Conservation (phyloP, 2,113 vertebrate genomes). For the Mesembrinibis cayennensis region DNA sequence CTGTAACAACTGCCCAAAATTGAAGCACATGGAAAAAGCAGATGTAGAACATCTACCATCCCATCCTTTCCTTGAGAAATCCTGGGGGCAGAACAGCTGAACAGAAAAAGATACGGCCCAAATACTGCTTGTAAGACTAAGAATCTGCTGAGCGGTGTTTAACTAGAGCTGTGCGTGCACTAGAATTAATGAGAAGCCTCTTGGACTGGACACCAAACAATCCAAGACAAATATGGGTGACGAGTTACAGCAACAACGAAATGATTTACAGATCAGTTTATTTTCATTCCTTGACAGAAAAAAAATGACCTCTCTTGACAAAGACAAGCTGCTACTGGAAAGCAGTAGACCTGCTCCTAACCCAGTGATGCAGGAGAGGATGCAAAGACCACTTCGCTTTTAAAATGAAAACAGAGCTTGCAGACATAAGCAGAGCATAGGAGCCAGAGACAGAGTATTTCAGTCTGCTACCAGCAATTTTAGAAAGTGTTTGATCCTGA, state of each 20-base stretch:
- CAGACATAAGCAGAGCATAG: background rate
- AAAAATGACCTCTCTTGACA: background rate
- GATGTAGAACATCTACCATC: background rate
- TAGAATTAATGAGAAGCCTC: background rate
- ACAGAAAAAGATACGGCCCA: background rate
- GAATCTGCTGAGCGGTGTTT: background rate
- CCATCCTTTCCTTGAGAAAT: background rate
- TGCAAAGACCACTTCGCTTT: background rate
- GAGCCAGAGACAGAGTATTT: background rate
- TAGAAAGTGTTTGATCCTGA: background rate
- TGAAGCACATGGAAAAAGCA: background rate
- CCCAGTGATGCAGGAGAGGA: background rate
- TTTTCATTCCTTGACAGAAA: background rate
- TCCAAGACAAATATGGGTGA: background rate
- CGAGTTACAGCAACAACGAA: background rate
- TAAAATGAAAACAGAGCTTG: background rate
- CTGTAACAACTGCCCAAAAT: background rate
- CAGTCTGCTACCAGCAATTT: background rate
- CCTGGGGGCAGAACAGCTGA: background rate
- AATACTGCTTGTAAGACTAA: background rate
- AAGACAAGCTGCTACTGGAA: background rate
- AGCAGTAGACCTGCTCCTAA: background rate
- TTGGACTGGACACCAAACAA: background rate
- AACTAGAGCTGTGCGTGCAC: background rate
- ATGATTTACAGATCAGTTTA: background rate